Evolutionary conservation across 2,113 vertebrate genomes (phyloP).

Genomic region (Scalopus aquaticus): DNA sequence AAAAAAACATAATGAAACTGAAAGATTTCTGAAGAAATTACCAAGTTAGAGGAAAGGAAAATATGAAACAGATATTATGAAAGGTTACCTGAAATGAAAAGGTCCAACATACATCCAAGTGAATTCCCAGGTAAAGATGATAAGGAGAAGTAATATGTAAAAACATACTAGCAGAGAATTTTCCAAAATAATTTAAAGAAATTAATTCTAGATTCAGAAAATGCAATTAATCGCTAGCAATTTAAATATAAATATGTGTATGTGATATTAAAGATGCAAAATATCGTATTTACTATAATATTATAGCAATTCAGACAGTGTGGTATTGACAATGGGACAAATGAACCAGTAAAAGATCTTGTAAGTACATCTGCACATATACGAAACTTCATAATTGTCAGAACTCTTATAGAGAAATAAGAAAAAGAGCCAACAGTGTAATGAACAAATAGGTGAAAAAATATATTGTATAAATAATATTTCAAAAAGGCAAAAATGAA

Average conservation of each 20-base stretch:
- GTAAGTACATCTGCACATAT: not conserved
- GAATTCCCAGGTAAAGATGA: not conserved
- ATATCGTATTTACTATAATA: not conserved
- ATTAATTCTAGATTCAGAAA: not conserved
- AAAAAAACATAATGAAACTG: not conserved
- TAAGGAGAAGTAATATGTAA: not conserved
- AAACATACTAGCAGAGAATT: not conserved
- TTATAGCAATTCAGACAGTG: not conserved
- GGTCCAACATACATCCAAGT: not conserved
- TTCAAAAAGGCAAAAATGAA: not conserved
- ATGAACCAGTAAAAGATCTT: not conserved
- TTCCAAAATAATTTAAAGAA: not conserved
- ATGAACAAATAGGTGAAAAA: not conserved
- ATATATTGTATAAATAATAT: not conserved
- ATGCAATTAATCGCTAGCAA: not conserved
- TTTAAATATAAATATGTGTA: not conserved
- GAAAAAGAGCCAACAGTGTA: not conserved
- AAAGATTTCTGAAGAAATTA: not conserved
- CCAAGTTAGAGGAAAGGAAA: not conserved
- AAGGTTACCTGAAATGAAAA: not conserved
- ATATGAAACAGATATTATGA: not conserved
- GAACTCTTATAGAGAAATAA: not conserved
- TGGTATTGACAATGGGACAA: not conserved
- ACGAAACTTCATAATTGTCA: not conserved
- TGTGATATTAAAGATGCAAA: not conserved